Evolutionary conservation across 1,140 invertebrate genomes (phyloP), one percentile per base, ranked within the genome.

Genomic region (Drosophila lacertosa): DNA sequence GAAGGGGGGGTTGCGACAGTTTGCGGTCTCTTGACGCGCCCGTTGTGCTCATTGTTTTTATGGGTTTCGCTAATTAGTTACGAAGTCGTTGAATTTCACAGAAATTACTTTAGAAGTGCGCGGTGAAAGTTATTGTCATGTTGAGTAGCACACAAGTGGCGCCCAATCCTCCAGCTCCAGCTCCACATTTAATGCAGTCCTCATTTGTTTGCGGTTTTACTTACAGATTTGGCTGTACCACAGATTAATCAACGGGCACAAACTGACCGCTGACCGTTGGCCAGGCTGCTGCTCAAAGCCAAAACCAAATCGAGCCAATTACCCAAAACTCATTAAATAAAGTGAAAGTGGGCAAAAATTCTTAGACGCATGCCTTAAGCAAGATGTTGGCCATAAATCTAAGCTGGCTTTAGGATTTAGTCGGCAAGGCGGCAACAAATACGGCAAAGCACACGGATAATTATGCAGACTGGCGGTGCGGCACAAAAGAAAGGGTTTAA

Each of bases 61-160:
- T 90, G 89, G 80, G 65, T 78, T 79, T 69, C 77, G 78, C 89
- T 90, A 90, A 90, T 90, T 90, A 90, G 89, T 90, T 86, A 86
- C 83, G 62, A 86, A 90, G 89, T 90, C 89, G 70, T 90, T 86
- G 89, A 90, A 89, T 90, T 90, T 89, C 66, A 84, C 73, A 88
- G 77, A 58, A 77, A 84, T 90, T 74, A 82, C 76, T 83, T 82
- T 74, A 26, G 24, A 24, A 5, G 0, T 5, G 11, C 2, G 48
- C 45, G 68, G 60, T 71, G 51, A 67, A 65, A 77, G 78, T 78
- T 82, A 67, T 74, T 78, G 70, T 82, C 78, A 73, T 63, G 72
- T 60, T 63, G 72, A 58, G n/a, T 55, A 44, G 18, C 45, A 62
- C 20, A 65, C 54, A 40, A 67, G 55, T 54, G 59, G 48, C 24